phyloP scores from a whole-genome alignment of 2,888 invertebrate genomes.

The Philereme transversata region DNA sequence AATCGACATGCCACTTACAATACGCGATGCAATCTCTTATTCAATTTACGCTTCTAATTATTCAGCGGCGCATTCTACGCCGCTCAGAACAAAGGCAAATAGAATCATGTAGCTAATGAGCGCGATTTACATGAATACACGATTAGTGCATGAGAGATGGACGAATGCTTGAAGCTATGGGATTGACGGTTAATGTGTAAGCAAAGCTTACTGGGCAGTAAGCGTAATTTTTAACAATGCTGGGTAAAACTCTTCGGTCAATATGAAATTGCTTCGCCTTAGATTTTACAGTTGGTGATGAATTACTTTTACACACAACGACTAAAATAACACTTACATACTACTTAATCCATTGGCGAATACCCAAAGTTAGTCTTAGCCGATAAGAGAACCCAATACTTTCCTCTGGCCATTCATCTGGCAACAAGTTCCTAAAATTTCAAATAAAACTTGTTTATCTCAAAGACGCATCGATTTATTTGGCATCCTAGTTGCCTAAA shows the following conservation, averaged over 20 bases:
- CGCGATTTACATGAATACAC: slow-evolving; percentile 73
- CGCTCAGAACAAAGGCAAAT: slow-evolving; percentile 53
- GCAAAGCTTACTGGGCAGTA: background rate
- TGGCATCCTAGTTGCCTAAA: too few relatives aligned
- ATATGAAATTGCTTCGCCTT: too few relatives aligned
- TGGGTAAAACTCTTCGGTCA: slow-evolving; percentile 9
- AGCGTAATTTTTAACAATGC: background rate
- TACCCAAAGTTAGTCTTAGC: too few relatives aligned
- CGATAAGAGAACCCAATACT: too few relatives aligned
- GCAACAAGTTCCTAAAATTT: too few relatives aligned
- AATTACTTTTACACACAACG: too few relatives aligned
- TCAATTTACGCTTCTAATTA: slow-evolving; percentile 49
- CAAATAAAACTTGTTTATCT: too few relatives aligned
- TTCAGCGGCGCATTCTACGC: slow-evolving; percentile 37
- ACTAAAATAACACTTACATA: too few relatives aligned
- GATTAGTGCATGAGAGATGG: slow-evolving; percentile 70
- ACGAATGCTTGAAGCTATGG: slow-evolving; percentile 42
- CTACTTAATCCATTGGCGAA: too few relatives aligned
- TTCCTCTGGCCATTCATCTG: too few relatives aligned
- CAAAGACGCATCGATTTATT: too few relatives aligned
- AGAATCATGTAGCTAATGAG: slow-evolving; percentile 69
- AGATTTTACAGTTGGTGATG: too few relatives aligned
- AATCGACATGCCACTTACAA: slow-evolving; percentile 36
- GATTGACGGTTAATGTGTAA: background rate
- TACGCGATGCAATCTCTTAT: slow-evolving; percentile 40